Base-by-base conservation (phyloP, 53 echinoderm and acorn worm genomes). In the Henricia sp. region DNA sequence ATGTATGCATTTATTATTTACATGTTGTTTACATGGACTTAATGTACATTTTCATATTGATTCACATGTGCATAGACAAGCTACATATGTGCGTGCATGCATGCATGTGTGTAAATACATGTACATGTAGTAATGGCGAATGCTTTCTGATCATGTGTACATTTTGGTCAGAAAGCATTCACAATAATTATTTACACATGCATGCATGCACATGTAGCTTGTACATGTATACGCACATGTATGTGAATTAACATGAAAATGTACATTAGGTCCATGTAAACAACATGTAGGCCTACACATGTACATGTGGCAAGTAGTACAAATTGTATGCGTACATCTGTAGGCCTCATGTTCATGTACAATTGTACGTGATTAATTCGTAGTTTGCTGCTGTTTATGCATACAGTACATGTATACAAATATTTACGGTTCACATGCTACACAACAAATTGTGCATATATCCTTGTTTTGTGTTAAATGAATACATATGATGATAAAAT, bases 201-300 rank as follows among this genome's bases (percentile, higher is more conserved):
- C 21, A 21, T 60, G 33, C 62, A 60, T 60, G 62, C 33, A 60
- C 32, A 60, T 60, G 62, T 2, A 58, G n/a, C n/a, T n/a, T n/a
- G 32, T 1, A 60, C 6, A 29, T 1, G 35, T 9, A 44, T 17
- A 30, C n/a, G n/a, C n/a, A n/a, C n/a, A n/a, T n/a, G n/a, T n/a
- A n/a, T n/a, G n/a, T n/a, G n/a, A n/a, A n/a, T n/a, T n/a, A n/a
- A n/a, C n/a, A n/a, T n/a, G 21, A 19, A 6, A 19, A 32, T 29
- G 32, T 60, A 29, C 60, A 30, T 30, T 28, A 8, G n/a, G n/a
- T n/a, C n/a, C n/a, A n/a, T n/a, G n/a, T n/a, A n/a, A n/a, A n/a
- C n/a, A n/a, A n/a, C n/a, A n/a, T n/a, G n/a, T n/a, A n/a, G n/a
- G n/a, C n/a, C n/a, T n/a, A n/a, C n/a, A n/a, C n/a, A n/a, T n/a